Evolutionary conservation across 2,888 invertebrate species (phyloP), one percentile per base, ranked within the genome.

Genomic region (Caenorhabditis sp.): DNA sequence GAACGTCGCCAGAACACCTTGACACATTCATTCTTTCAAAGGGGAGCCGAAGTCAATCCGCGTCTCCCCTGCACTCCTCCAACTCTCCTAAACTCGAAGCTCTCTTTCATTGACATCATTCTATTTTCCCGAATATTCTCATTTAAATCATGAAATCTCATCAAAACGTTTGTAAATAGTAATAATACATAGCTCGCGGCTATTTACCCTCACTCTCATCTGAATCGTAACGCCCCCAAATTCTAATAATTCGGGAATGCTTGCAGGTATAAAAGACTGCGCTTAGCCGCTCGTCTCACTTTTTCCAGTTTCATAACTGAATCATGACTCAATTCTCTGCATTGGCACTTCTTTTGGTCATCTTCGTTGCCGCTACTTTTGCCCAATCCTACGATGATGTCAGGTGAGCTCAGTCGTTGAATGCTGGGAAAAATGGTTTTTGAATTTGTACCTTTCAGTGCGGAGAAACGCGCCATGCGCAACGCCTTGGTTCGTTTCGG

Each of bases 401-500:
- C 76, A 84, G 75, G 84, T 84, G 19, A 63, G 66, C 7, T 54
- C 47, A 3, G 22, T 47, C 41, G 7, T 19, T 19, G 8, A 44
- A 14, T 8, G 14, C 7, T 7, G n/a, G 14, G n/a, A 2, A 26
- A 35, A 6, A 26, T 49, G n/a, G 26, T 16, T 26, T 54, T 12
- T 6, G 14, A 2, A 22, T 31, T 77, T 74, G 5, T 51, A n/a
- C n/a, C n/a, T n/a, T n/a, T n/a, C n/a, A 89, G 89, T 38, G 58
- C 82, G 56, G 89, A 89, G 64, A 89, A 89, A 75, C 85, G 89
- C 54, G 88, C 89, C 14, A 89, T 89, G 89, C 86, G 89, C 68
- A 89, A 89, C 73, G 89, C 89, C 19, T 83, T 89, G 56, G 88
- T 89, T 35, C 86, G 89, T 41, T 89, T 89, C 72, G 89, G 89